Evolutionary conservation across 2,113 vertebrate genomes (phyloP).

Genomic region (Archilochus colubris): DNA sequence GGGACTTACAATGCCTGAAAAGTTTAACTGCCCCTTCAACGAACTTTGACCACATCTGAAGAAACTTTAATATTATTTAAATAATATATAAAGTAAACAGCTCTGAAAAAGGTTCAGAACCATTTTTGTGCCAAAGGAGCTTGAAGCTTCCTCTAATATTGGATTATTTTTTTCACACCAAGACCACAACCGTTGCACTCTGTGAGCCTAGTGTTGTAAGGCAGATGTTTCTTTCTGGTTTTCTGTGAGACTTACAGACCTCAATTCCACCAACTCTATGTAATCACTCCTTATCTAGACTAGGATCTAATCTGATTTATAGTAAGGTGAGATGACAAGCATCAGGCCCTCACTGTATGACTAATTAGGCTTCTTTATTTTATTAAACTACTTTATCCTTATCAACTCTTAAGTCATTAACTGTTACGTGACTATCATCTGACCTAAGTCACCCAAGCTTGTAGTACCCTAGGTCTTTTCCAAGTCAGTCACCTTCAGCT

Average conservation of each 20-base stretch:
- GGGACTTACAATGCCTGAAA: conserved; percentile 30
- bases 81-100: conserved; percentile 34
- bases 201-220: neutral
- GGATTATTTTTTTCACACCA: neutral
- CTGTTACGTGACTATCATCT: neutral
- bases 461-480: neutral
- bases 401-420: no score
- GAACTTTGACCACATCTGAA: conserved; percentile 57
- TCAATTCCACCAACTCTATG: neutral
- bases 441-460: neutral
- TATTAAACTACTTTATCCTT: neutral
- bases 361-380: neutral
- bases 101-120: neutral
- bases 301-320: neutral
- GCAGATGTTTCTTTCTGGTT: neutral
- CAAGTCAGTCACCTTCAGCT: neutral
- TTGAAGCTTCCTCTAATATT: neutral
- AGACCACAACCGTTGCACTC: neutral
- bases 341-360: neutral
- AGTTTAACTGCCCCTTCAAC: conserved; percentile 38
- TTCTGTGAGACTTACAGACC: neutral
- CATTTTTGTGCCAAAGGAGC: neutral
- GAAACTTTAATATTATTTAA: conserved; percentile 43
- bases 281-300: neutral
- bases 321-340: neutral